Evolutionary conservation across 2,113 vertebrate species (phyloP).

Genomic region (Orcinus orca): DNA sequence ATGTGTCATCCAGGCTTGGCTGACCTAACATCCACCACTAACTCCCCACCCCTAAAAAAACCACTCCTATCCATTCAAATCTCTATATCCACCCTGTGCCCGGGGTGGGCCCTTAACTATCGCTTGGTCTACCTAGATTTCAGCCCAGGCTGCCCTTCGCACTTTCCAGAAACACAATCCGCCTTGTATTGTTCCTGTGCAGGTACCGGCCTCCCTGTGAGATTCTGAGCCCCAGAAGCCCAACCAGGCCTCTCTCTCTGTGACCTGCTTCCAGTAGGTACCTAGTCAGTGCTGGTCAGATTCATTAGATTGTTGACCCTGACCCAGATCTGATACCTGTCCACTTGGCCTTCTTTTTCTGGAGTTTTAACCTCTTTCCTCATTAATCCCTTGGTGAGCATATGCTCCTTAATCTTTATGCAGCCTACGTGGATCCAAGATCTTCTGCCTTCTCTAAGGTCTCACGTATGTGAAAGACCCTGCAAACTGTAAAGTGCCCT

Average conservation of each 20-base stretch:
- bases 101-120: not conserved
- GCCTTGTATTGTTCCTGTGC: not conserved
- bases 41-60: too few species aligned
- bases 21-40: not conserved
- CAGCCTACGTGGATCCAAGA: rapidly evolving
- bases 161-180: not conserved
- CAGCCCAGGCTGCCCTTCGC: not conserved
- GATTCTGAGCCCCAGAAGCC: not conserved
- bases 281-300: not conserved
- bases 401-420: not conserved
- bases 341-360: not conserved
- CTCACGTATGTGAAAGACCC: rapidly evolving
- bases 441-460: not conserved
- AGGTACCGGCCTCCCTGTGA: not conserved
- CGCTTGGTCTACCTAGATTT: not conserved
- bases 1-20: not conserved
- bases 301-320: not conserved
- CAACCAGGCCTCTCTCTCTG: not conserved
- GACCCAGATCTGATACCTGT: not conserved
- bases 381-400: not conserved
- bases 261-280: not conserved
- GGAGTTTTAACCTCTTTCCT: not conserved
- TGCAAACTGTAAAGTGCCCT: not conserved
- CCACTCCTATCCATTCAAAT: not conserved
- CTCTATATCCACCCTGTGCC: rapidly evolving